Base-by-base conservation (phyloP, 2,888 invertebrate species). In the Cosmorhoe ocellata region DNA sequence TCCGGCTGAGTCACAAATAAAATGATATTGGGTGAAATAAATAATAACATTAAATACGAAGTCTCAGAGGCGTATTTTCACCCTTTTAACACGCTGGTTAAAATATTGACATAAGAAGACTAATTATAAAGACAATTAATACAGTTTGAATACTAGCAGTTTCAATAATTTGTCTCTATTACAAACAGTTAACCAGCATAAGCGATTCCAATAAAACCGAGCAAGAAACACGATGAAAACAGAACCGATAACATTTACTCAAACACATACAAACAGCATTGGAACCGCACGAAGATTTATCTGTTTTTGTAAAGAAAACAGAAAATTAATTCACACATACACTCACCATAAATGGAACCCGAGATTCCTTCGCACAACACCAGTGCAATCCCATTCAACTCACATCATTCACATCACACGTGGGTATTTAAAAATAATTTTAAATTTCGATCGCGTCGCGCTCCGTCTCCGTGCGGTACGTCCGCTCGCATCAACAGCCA, bases 401-500 rank as follows among this genome's bases (percentile, higher is more conserved):
- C 52, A 58, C 50, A 42, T 49, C 49, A 42, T 33, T 41, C 56
- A 47, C 58, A 50, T 24, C 56, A 51, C 53, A 42, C 50, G 43
- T 33, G 40, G 37, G 12, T 45, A 24, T 6, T 51, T 38, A 11
- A 33, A 39, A 56, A 56, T 41, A 46, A 40, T 53, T 59, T 58
- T 45, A 48, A 54, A 50, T 51, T 51, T 41, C 55, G 58, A 50
- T 47, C 57, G 52, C 36, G 42, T 9, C 22, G 42, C 22, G 34
- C 18, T 24, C 13, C 22, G 13, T 1, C 38, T 40, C 56, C 51
- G 27, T 3, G 13, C 55, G 61, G 58, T 67, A 66, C 75, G 74
- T 67, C 64, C 77, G 79, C 48, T 56, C 71, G 61, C 48, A 63
- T 61, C 72, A 71, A 58, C 66, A 63, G 66, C 72, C 71, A 55